These are phyloP conservation scores for Plebejus argus DNA, from an alignment of 2,888 invertebrate species.

Conservation along the genomic window DNA sequence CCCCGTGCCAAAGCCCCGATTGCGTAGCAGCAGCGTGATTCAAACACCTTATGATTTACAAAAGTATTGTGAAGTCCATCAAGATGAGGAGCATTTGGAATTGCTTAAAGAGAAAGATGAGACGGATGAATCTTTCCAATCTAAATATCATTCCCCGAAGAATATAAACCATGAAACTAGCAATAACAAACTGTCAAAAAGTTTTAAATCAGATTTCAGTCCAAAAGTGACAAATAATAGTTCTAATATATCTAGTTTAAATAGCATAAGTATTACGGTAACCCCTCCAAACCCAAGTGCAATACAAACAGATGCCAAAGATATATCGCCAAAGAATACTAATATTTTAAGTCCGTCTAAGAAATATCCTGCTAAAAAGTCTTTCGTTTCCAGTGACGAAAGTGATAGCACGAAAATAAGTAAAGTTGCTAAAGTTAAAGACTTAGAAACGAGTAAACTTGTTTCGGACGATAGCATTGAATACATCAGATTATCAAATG, in stretches of 20 bases:
- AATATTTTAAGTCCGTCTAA: constrained; percentile 74
- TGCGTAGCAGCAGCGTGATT: constrained; percentile 74
- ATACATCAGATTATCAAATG: constrained; percentile 68
- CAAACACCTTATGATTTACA: constrained; percentile 77
- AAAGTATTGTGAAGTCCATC: constrained; percentile 74
- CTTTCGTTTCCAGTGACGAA: constrained; percentile 65
- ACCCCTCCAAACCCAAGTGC: constrained; percentile 65
- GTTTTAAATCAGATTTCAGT: constrained; percentile 49
- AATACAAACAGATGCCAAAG: constrained; percentile 75
- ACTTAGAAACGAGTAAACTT: constrained; percentile 70
- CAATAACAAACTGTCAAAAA: constrained; percentile 53
- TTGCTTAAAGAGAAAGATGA: constrained; percentile 66
- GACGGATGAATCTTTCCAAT: constrained; percentile 49
- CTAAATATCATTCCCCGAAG: constrained; percentile 60
- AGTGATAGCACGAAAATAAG: constrained; percentile 65
- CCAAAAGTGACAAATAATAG: constrained; percentile 53
- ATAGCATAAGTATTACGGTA: constrained; percentile 58
- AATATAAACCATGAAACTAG: constrained; percentile 57
- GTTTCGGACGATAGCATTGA: constrained; percentile 72
- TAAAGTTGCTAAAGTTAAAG: constrained; percentile 74
- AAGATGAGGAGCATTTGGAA: constrained; percentile 72
- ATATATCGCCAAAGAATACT: constrained; percentile 66
- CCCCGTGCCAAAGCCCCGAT: constrained; percentile 69
- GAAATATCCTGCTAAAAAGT: constrained; percentile 71
- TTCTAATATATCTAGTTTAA: constrained; percentile 53